A percentile compares a stretch with the other conserved stretches of the same genome.
These are phyloP conservation scores for Musca domestica DNA, from an alignment of 1,140 invertebrate genomes.

Conservation along the genomic window DNA sequence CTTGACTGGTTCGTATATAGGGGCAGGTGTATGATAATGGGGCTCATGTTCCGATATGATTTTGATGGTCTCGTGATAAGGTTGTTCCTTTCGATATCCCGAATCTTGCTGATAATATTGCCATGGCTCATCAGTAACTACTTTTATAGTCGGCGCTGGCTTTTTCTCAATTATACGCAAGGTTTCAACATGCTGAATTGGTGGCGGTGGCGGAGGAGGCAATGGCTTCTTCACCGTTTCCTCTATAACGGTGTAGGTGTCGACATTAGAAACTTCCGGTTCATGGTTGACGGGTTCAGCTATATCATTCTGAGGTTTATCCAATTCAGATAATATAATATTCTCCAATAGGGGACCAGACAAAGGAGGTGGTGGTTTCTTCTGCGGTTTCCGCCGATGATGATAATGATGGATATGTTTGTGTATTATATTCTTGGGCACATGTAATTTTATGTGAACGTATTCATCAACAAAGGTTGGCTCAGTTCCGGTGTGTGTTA, in stretches of 20 bases:
- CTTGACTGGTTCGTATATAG: neutral
- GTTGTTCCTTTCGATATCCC: neutral
- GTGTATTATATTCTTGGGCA: slow-evolving; percentile 34
- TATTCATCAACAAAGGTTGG: slow-evolving; percentile 42
- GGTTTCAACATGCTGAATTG: neutral
- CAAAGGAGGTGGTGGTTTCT: neutral
- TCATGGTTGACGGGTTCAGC: neutral
- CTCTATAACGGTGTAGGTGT: slow-evolving; percentile 17
- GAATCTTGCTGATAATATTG: neutral
- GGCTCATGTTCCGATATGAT: neutral
- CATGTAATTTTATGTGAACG: slow-evolving; percentile 48
- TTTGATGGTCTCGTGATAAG: neutral
- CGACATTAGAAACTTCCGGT: neutral
- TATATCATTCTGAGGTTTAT: neutral
- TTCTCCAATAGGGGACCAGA: neutral
- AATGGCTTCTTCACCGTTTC: neutral
- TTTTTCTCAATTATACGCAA: neutral
- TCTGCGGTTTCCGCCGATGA: slow-evolving; percentile 30
- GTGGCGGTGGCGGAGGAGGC: neutral
- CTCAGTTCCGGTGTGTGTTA: neutral
- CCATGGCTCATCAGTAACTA: neutral
- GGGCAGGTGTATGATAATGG: neutral
- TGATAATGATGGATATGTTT: slow-evolving; percentile 48
- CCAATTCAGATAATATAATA: slow-evolving; percentile 5
- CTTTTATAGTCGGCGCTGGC: neutral